Base-by-base conservation (phyloP, 1,140 invertebrate species). In the Muscidifurax raptorellus region DNA sequence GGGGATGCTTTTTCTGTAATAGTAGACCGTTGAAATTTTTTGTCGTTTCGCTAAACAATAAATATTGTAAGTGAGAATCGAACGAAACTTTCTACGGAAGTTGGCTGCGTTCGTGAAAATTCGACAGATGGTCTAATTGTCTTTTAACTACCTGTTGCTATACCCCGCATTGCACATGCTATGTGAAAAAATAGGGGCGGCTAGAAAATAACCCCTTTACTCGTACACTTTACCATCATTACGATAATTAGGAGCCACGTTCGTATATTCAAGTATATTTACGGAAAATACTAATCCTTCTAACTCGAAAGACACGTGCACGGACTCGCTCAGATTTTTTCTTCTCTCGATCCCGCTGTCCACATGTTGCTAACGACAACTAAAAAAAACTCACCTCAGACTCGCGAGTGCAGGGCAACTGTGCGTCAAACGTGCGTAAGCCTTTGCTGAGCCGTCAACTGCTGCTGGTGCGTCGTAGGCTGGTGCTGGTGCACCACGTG, bases 371-470 rank as follows among this genome's bases (percentile, higher is more conserved):
- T 4, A 40, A 27, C 2, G 12, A 36, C 66, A 47, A 2, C 4
- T 47, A 52, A n/a, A 47, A 18, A 30, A 30, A 69, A 36, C 74
- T 83, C 66, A 84, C 76, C 77, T 84, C 82, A 72, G 22, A 80
- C 36, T 74, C 79, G 75, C 80, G 44, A 69, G 81, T 78, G 27
- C 47, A 59, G 5, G 15, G 59, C 28, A 30, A 40, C 10, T 47
- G 3, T 27, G 59, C 36, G 84, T 91, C 87, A 93, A 90, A 87
- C 91, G 91, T 90, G 84, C 1, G 84, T 71, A 10, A 85, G 84
- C 79, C 75, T 86, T 15, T 80, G 74, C 32, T 81, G 76, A 1
- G 72, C 59, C 36, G 85, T 52, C 66, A 79, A 40, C 47, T 74
- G 44, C 2, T 40, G 82, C 28, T 77, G 82, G 28, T 83, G 77